Base-by-base conservation (phyloP, 2,888 invertebrate species). In the Eurois occulta region DNA sequence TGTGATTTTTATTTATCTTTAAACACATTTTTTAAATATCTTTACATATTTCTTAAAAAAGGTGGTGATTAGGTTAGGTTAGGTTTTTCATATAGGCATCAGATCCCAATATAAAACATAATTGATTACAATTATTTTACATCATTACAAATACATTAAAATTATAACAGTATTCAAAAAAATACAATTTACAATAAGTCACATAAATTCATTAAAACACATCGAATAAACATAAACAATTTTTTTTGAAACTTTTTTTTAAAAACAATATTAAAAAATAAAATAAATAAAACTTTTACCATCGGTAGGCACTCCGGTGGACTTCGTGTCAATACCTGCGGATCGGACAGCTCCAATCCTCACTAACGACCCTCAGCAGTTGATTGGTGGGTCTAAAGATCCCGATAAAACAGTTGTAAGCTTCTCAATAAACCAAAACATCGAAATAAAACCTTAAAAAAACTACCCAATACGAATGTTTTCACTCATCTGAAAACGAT, bases 401-500 rank as follows among this genome's bases (percentile, higher is more conserved):
- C 32, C 16, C 13, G 32, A 13, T 32, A 24, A 24, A 35, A 16
- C 28, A 70, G 10, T 41, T 70, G 16, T 16, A 41, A 70, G 21
- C 38, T 13, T 41, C 8, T 10, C 16, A 48, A 32, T 48, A 70
- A 43, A 72, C 4, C 46, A 46, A 41, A 74, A 18, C 24, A 28
- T 24, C 11, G 8, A 32, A 32, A 11, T 10, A 24, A 6, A 8
- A 24, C 6, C 7, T 38, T 10, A n/a, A 76, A 46, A 75, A 35
- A 72, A 72, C 43, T n/a, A 43, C 16, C 28, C 11, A 41, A 24
- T 13, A n/a, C 3, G 55, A 80, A 69, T 48, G 10, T 48, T 64
- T 72, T 35, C 1, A 24, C 28, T 35, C 62, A 66, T 74, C 69
- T 60, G 32, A 48, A 58, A 72, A 38, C 52, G 28, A 80, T 65